Conservation (phyloP, 1,140 invertebrate species). For the Zaprionus africanus region DNA sequence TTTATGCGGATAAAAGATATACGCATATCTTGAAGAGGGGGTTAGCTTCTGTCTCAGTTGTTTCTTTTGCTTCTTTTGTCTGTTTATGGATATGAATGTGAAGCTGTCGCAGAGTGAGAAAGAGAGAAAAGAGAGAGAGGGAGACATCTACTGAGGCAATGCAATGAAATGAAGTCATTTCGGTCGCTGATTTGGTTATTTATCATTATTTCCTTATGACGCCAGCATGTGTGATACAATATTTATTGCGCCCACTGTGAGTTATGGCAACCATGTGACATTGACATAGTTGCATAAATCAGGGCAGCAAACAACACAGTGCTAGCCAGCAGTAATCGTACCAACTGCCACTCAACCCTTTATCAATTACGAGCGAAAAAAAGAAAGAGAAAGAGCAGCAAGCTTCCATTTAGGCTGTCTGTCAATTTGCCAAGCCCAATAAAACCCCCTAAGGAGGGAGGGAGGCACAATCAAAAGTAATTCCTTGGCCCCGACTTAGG, state of each 20-base stretch:
- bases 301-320: background rate
- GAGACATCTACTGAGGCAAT: conserved; percentile 14
- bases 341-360: conserved; percentile 52
- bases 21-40: conserved; percentile 49
- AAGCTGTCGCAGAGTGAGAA: conserved; percentile 40
- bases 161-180: conserved; percentile 74
- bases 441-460: conserved; percentile 16
- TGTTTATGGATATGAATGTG: conserved; percentile 51
- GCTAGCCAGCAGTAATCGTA: conserved; percentile 1
- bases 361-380: conserved; percentile 52
- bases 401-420: conserved; percentile 53
- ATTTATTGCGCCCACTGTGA: conserved; percentile 63
- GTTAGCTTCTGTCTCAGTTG: conserved; percentile 33
- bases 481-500: conserved; percentile 48
- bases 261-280: conserved; percentile 71
- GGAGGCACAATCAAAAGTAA: conserved; percentile 56
- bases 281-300: conserved; percentile 76
- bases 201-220: conserved; percentile 81
- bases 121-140: background rate
- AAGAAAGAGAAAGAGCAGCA: conserved; percentile 40
- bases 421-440: conserved; percentile 64
- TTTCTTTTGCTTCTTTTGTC: conserved; percentile 8
- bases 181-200: conserved; percentile 77
- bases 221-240: conserved; percentile 79
- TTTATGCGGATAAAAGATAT: conserved; percentile 80